Evolutionary conservation across 2,113 vertebrate genomes (phyloP).

Genomic region (Arvicanthis niloticus): DNA sequence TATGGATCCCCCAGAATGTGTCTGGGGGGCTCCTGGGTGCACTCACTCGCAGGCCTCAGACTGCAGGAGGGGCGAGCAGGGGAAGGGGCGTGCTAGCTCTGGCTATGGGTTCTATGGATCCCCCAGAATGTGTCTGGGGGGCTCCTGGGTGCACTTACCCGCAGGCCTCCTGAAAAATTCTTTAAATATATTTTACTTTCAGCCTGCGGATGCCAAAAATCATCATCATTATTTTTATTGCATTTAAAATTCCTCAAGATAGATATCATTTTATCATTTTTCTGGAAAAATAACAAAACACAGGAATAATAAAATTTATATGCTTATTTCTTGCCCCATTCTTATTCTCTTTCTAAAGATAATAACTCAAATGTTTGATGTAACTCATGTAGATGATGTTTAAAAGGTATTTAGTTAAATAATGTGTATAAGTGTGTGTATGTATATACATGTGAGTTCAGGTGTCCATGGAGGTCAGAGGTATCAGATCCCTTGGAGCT

Average conservation of each 20-base stretch:
- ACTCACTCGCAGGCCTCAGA: no score
- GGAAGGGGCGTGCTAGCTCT: no score
- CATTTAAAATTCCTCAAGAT: slow-evolving; percentile 37
- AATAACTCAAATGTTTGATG: slow-evolving; percentile 24
- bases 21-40: no score
- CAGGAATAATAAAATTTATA: neutral
- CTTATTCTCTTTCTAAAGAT: neutral
- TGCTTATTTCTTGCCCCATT: neutral
- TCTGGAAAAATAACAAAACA: slow-evolving; percentile 10
- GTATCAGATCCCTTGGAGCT: neutral
- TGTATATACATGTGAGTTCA: neutral
- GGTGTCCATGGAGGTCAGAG: neutral
- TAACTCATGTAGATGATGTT: neutral
- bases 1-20: no score
- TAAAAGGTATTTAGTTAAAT: neutral
- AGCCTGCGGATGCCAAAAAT: slow-evolving; percentile 1
- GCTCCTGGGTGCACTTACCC: no score
- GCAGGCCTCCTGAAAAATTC: neutral
- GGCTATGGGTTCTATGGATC: no score
- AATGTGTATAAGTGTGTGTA: neutral
- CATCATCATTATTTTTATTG: slow-evolving; percentile 48
- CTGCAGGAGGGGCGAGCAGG: no score
- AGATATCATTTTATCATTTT: slow-evolving; percentile 12
- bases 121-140: no score
- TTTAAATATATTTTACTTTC: slow-evolving; percentile 23